phyloP scores from a whole-genome alignment of 2,888 invertebrate species.

The Ophioninae sp. region DNA sequence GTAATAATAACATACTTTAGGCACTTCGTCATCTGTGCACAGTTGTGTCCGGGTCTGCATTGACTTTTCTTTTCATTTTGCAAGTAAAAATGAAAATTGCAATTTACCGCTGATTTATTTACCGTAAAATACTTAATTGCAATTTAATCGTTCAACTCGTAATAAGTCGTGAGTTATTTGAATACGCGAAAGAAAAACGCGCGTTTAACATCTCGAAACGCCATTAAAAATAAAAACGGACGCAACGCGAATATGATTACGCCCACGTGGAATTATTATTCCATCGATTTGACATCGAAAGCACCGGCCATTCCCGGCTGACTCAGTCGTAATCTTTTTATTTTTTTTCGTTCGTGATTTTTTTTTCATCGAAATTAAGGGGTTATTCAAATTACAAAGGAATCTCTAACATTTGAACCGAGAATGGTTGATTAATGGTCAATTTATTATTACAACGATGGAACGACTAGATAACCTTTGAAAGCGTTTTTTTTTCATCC shows the following conservation, averaged over 20 bases:
- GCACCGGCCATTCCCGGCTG: not conserved
- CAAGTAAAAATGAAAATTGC: not conserved
- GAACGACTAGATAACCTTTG: too few species aligned
- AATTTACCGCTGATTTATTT: not conserved
- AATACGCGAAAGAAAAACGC: not conserved
- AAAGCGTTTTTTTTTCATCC: too few species aligned
- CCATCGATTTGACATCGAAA: slow-evolving; percentile 15
- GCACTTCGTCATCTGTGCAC: not conserved
- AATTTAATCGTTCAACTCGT: not conserved
- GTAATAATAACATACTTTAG: not conserved
- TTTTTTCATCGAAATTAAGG: not conserved
- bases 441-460: too few species aligned
- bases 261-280: slow-evolving; percentile 26
- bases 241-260: not conserved
- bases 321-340: not conserved
- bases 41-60: not conserved
- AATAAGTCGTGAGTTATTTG: not conserved
- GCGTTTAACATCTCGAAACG: not conserved
- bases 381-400: not conserved
- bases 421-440: too few species aligned
- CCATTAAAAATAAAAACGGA: not conserved
- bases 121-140: not conserved
- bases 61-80: not conserved
- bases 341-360: not conserved
- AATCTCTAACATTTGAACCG: not conserved